Evolutionary conservation across 1,140 invertebrate genomes (phyloP), one percentile per base, ranked within the genome.

Genomic region (Oryzaephilus surinamensis): DNA sequence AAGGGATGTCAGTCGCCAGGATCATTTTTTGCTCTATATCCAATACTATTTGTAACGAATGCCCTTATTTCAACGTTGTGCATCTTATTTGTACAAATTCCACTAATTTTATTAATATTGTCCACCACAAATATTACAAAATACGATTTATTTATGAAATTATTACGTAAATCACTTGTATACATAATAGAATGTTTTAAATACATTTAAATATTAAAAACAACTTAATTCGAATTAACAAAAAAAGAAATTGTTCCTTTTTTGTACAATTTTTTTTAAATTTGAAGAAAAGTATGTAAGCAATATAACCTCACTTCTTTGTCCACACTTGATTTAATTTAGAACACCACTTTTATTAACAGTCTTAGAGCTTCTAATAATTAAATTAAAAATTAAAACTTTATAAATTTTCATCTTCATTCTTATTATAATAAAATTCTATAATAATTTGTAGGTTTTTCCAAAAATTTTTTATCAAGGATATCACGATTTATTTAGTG

Each of bases 1-100:
- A 45, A 39, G 39, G 30, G 45, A 42, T 54, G 58, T 61, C 58
- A 61, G 56, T 61, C 58, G 26, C 58, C 58, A 40, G 58, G 58
- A 47, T 61, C 58, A 48, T 58, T 61, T 32, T 57, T 61, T 18
- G 57, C 57, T 51, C 57, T 48, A 46, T 57, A 54, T 33, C 54
- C 54, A 41, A 57, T 45, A 32, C 46, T 52, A 21, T 48, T 51
- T 11, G 51, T 41, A 18, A 52, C 48, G 26, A 59, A 59, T 15
- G 45, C 49, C 10, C 43, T 46, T 24, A 24, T 7, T 24, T 57
- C 54, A 32, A 51, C 44, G 35, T 54, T 51, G 38, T 48, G 43
- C 46, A 57, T 57, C 50, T 57, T 59, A 54, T 57, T 59, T 16
- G 54, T 53, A 23, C 51, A 55, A 31, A 57, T 46, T 12, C 48